phyloP scores from a whole-genome alignment of 2,888 invertebrate species.

The Belgica antarctica region DNA sequence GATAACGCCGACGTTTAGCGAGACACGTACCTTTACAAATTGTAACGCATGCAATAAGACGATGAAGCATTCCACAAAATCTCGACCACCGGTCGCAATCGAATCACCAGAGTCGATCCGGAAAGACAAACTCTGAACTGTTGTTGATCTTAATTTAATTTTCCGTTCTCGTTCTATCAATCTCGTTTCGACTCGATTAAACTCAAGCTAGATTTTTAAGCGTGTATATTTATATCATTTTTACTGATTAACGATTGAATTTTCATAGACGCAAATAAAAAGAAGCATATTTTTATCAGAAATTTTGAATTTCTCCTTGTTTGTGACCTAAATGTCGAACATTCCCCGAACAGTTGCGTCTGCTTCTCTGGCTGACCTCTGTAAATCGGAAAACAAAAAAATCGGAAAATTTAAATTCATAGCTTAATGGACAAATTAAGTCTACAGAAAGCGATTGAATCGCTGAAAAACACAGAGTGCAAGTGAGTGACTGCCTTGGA shows the following conservation, averaged over 20 bases:
- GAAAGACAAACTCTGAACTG: too few relatives aligned
- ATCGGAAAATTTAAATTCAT: neutral
- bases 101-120: too few relatives aligned
- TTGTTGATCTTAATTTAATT: neutral
- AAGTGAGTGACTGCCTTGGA: constrained; percentile 48
- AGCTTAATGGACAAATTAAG: constrained; percentile 51
- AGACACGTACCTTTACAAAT: constrained; percentile 14
- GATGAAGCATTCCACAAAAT: neutral
- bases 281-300: neutral
- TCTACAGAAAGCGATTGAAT: constrained; percentile 52
- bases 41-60: neutral
- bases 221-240: neutral
- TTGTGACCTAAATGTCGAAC: neutral
- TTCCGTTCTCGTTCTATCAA: neutral
- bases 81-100: too few relatives aligned
- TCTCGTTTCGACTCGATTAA: neutral
- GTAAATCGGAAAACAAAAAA: neutral
- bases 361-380: too few relatives aligned
- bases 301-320: neutral
- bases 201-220: neutral
- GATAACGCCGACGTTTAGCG: neutral
- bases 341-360: too few relatives aligned
- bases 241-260: neutral
- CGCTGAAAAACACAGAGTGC: constrained; percentile 55
- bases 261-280: neutral